Evolutionary conservation across 2,797 vertebrate species (phyloP).

Genomic region (Hapalemur alaotrensis): DNA sequence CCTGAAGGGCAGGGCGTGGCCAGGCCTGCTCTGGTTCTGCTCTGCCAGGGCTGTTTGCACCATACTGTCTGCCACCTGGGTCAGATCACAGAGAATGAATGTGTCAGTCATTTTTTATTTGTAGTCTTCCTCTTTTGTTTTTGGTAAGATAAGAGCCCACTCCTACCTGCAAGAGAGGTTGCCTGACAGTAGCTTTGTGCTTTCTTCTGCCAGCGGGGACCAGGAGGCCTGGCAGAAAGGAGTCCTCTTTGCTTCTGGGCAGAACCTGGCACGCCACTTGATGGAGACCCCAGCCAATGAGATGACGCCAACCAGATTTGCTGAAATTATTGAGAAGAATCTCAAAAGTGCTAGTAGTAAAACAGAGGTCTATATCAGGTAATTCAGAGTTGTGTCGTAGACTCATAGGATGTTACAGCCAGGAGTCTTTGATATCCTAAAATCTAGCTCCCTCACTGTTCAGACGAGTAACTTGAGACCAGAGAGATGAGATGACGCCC

Average conservation of each 20-base stretch:
- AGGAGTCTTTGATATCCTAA: background rate
- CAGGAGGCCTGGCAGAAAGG: constrained; percentile 91
- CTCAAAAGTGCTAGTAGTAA: constrained; percentile 84
- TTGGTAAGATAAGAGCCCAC: background rate
- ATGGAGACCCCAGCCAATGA: constrained; percentile 98
- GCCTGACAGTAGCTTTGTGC: background rate
- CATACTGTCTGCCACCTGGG: background rate
- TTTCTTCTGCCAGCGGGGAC: constrained; percentile 83
- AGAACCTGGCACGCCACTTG: constrained; percentile 94
- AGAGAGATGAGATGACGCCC: no score
- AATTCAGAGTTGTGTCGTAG: constrained; percentile 20
- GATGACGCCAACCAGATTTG: constrained; percentile 94
- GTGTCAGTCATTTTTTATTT: background rate
- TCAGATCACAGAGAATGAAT: background rate
- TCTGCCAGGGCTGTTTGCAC: fast-evolving
- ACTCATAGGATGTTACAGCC: background rate
- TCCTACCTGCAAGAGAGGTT: background rate
- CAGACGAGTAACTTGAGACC: background rate
- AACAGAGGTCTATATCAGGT: constrained; percentile 90
- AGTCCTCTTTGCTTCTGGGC: constrained; percentile 91
- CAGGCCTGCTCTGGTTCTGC: background rate
- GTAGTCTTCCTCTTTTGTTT: background rate
- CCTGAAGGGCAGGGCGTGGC: background rate
- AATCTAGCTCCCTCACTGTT: background rate
- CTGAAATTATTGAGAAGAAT: constrained; percentile 91